Evolutionary conservation across 2,797 vertebrate species (phyloP), one percentile per base, ranked within the genome.

Genomic region (Enteromius anoplus): DNA sequence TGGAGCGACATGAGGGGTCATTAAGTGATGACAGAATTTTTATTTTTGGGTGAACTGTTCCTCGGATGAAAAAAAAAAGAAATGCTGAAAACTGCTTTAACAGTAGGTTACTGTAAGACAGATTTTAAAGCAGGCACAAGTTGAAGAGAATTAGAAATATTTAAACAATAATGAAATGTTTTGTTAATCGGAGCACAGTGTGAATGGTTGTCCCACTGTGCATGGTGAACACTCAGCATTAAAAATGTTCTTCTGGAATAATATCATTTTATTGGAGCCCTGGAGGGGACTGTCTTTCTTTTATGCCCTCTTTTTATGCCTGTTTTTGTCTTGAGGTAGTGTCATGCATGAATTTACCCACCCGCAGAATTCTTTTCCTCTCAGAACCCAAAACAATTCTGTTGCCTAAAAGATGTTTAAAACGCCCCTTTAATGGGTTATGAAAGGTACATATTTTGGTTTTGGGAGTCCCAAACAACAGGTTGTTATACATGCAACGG

Each of bases 181-280:
- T 72, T 70, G 65, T 78, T 80, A 80, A 80, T 49, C 10, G 1
- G 21, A 26, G 49, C 66, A 70, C 51, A 70, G 66, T 21, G 34
- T 80, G 51, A 71, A 45, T 55, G 10, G 49, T 58, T 60, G 68
- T 60, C 53, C 78, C 68, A 70, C 66, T 80, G 65, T 70, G 78
- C 17, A 42, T 26, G 34, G 34, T 69, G 32, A 79, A 79, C 21
- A 68, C 62, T 78, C 62, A 11, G 45, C 47, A 40, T 78, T n/a
- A 23, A 66, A 78, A 40, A 42, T 60, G 23, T 70, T 58, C 6
- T 19, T 65, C 62, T 78, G 21, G 64, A 37, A 51, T 68, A 11
- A 66, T 17, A 68, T 49, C 4, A 10, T 68, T 8, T 68, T 68
- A 40, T 68, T 23, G 12, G 47, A 66, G 19, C 62, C 72, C 58